These are phyloP conservation scores for Danionella cerebrum DNA, from an alignment of 2,113 vertebrate genomes.

Conservation along the genomic window DNA sequence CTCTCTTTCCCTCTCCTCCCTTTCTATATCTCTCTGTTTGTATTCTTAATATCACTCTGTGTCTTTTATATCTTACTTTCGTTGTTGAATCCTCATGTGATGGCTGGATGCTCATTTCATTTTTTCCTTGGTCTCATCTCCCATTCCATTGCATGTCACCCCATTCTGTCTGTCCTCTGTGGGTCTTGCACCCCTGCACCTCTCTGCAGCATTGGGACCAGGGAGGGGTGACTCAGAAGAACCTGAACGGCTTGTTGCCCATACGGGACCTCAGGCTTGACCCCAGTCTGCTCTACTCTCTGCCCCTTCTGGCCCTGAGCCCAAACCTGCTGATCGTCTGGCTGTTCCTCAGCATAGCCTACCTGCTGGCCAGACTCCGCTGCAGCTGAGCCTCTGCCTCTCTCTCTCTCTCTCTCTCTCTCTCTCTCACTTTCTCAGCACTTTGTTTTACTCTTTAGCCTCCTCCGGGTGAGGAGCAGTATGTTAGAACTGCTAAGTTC, in stretches of 20 bases:
- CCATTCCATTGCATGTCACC: not conserved
- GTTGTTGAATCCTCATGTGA: not conserved
- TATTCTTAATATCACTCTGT: not conserved
- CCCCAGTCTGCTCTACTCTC: conserved; percentile 93
- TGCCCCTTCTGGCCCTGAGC: conserved; percentile 92
- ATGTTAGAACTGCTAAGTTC: not conserved
- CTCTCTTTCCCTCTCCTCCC: conserved; percentile 19
- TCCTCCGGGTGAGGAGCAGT: not conserved
- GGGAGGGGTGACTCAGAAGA: conserved; percentile 99
- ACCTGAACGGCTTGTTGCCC: conserved; percentile 94
- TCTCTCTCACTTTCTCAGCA: not conserved
- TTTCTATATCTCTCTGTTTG: conserved; percentile 9
- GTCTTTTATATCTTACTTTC: not conserved
- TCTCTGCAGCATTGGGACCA: conserved; percentile 94
- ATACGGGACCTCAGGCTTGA: conserved; percentile 94
- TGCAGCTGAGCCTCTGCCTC: conserved; percentile 74
- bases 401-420: not conserved
- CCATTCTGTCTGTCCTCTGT: not conserved
- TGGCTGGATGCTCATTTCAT: not conserved
- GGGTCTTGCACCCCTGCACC: conserved; percentile 49
- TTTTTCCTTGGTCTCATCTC: not conserved
- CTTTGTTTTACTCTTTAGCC: not conserved
- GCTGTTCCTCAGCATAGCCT: conserved; percentile 93
- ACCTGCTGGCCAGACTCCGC: conserved; percentile 90
- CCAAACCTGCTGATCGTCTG: conserved; percentile 97